Conservation (phyloP, 1,140 invertebrate genomes). For the Procambarus virginalis region DNA sequence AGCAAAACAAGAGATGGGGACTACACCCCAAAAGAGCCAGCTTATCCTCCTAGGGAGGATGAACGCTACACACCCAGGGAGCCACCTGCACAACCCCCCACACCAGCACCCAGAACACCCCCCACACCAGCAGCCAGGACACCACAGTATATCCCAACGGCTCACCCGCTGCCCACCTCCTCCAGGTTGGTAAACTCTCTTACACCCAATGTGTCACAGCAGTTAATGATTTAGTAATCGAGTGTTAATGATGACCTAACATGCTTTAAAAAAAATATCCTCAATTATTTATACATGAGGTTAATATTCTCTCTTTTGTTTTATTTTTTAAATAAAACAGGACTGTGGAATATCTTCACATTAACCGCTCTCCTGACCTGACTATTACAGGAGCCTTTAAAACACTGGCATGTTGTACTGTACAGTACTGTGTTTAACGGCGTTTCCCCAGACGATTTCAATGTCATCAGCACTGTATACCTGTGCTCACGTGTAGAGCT, state of each 20-base stretch:
- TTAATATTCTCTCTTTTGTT: neutral
- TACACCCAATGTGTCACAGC: neutral
- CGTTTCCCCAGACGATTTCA: neutral
- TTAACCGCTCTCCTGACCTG: neutral
- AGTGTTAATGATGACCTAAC: neutral
- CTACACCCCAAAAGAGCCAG: neutral
- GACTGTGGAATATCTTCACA: neutral
- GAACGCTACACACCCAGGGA: neutral
- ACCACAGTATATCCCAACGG: neutral
- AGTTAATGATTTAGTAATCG: neutral
- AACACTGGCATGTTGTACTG: neutral
- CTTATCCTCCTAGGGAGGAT: neutral
- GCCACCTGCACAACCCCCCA: no score
- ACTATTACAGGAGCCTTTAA: neutral
- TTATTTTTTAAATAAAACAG: neutral
- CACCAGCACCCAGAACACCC: neutral
- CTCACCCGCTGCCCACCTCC: neutral
- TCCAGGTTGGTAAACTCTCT: neutral
- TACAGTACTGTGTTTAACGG: neutral
- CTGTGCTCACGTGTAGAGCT: neutral
- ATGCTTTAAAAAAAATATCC: neutral
- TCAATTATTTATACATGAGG: neutral
- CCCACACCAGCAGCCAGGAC: neutral
- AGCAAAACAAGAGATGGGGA: neutral
- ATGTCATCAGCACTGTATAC: neutral